phyloP scores from a whole-genome alignment of 2,888 invertebrate genomes.

The Nephrotoma flavescens region DNA sequence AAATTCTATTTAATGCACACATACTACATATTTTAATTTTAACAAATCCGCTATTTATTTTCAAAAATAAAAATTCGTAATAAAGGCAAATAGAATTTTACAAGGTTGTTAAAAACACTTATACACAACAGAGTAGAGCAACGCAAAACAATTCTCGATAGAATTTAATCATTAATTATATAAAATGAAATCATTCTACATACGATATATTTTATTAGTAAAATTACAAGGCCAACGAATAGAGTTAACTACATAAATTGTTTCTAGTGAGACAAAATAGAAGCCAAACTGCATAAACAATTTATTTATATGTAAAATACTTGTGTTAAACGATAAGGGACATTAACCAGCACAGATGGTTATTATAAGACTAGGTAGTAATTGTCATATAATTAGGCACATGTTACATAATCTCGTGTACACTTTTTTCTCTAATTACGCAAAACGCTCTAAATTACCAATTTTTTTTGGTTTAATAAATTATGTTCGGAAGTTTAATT shows the following conservation, averaged over 20 bases:
- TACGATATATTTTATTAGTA: not conserved
- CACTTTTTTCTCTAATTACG: not conserved
- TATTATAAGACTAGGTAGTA: not conserved
- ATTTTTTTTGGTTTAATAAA: not conserved
- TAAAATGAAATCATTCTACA: not conserved
- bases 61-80: not conserved
- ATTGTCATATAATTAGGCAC: not conserved
- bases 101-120: not conserved
- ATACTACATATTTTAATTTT: not conserved
- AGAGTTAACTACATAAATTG: not conserved
- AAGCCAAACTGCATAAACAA: not conserved
- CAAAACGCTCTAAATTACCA: not conserved
- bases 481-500: not conserved
- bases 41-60: not conserved
- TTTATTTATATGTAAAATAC: not conserved
- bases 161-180: not conserved
- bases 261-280: not conserved
- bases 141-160: not conserved
- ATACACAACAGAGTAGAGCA: not conserved
- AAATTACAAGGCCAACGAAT: not conserved
- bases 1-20: not conserved
- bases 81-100: not conserved
- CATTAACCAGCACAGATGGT: not conserved
- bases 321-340: not conserved
- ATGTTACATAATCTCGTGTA: not conserved